Evolutionary conservation across 35 echinoderm and acorn worm genomes (phyloP).

Genomic region (Ophiothrix spiculata): DNA sequence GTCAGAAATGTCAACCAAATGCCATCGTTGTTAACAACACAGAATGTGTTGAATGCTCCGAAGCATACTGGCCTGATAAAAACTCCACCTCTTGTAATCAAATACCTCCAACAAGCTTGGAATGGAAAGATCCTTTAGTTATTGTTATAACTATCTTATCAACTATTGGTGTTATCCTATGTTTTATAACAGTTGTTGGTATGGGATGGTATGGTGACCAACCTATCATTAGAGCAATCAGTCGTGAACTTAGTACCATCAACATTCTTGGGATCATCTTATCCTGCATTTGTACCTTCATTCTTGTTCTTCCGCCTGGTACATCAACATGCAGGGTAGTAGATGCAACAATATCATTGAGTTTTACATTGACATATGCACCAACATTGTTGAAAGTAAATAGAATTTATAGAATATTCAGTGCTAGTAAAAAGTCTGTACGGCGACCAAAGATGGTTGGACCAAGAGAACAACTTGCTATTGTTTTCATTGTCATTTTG

Average conservation of each 20-base stretch:
- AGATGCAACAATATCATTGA: conserved; percentile 11
- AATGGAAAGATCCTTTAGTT: not conserved
- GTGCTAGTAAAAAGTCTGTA: conserved; percentile 41
- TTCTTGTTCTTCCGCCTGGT: conserved; percentile 26
- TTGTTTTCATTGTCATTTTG: conserved; percentile 28
- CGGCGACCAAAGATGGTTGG: conserved; percentile 39
- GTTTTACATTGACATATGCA: conserved; percentile 46
- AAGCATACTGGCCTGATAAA: not conserved
- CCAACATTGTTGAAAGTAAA: conserved; percentile 48
- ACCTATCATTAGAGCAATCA: conserved; percentile 38
- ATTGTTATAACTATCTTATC: not conserved
- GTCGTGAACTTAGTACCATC: conserved; percentile 51
- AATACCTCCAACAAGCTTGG: conserved; percentile 7
- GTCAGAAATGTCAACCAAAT: conserved; percentile 14
- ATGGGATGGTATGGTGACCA: not conserved
- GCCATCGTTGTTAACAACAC: conserved; percentile 15
- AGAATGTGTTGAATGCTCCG: conserved; percentile 20
- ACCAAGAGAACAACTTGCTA: conserved; percentile 17
- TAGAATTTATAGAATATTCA: conserved; percentile 56
- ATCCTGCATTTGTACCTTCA: conserved; percentile 6
- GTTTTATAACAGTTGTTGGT: not conserved
- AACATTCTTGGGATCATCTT: conserved; percentile 34
- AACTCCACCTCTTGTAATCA: conserved; percentile 17
- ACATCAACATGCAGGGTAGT: conserved; percentile 22
- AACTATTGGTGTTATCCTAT: conserved; percentile 8